These are phyloP conservation scores for Yponomeuta cagnagella DNA, from an alignment of 2,888 invertebrate species.

Conservation along the genomic window DNA sequence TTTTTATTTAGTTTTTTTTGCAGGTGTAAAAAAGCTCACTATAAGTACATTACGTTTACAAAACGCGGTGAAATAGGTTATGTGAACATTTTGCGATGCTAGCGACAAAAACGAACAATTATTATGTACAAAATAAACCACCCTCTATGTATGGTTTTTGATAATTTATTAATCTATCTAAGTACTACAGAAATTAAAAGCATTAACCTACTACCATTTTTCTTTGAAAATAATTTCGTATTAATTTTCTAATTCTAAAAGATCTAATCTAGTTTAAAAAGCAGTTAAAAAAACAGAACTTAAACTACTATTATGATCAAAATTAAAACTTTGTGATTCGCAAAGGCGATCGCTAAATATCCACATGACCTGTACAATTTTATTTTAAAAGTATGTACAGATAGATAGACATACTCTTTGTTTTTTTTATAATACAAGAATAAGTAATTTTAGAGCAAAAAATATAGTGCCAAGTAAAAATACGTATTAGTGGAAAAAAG, in stretches of 20 bases:
- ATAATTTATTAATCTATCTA: conserved; percentile 1
- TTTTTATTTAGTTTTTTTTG: conserved; percentile 31
- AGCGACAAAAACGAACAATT: conserved; percentile 36
- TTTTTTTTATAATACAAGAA: conserved; percentile 30
- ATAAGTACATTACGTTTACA: conserved; percentile 13
- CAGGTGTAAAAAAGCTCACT: conserved; percentile 25
- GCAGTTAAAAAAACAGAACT: conserved; percentile 46
- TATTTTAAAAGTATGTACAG: conserved; percentile 50
- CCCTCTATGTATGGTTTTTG: background rate
- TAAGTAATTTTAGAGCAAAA: conserved; percentile 6
- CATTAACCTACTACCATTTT: conserved; percentile 60
- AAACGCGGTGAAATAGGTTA: conserved; percentile 53
- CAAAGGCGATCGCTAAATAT: conserved; percentile 74
- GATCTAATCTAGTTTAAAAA: conserved; percentile 44
- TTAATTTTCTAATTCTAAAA: conserved; percentile 28
- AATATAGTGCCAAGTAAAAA: conserved; percentile 7
- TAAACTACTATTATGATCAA: conserved; percentile 23
- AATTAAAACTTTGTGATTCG: conserved; percentile 27
- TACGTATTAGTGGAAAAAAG: background rate
- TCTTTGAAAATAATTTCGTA: conserved; percentile 50
- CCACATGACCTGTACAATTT: conserved; percentile 73
- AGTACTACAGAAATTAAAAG: background rate
- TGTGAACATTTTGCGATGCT: conserved; percentile 77
- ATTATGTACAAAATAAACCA: background rate
- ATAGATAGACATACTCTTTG: conserved; percentile 23